phyloP scores from a whole-genome alignment of 2,888 invertebrate species.

The Mongoloraphidia duomilia region DNA sequence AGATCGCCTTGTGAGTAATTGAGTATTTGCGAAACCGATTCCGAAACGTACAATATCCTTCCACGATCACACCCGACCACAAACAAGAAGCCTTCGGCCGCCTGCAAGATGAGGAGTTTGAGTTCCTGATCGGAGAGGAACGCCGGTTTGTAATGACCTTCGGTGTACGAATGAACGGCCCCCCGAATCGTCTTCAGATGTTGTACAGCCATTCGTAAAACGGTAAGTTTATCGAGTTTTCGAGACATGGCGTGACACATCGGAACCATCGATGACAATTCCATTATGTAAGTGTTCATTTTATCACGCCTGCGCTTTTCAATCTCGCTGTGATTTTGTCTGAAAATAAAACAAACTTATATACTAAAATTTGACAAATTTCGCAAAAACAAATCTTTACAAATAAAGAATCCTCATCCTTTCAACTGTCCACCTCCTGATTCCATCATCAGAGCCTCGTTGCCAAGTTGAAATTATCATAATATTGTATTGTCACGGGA shows the following conservation, averaged over 20 bases:
- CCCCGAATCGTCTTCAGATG: conserved; percentile 69
- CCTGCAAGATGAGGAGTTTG: conserved; percentile 71
- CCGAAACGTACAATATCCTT: conserved; percentile 76
- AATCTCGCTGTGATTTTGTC: conserved; percentile 93
- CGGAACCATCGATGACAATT: conserved; percentile 78
- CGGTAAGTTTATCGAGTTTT: conserved; percentile 86
- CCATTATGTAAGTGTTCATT: conserved; percentile 91
- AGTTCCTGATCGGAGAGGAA: conserved; percentile 78
- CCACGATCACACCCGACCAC: conserved; percentile 90
- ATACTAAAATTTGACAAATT: background rate
- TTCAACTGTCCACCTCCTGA: background rate
- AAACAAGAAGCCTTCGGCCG: conserved; percentile 80
- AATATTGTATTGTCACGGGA: background rate
- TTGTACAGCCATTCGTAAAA: conserved; percentile 83
- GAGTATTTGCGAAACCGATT: conserved; percentile 69
- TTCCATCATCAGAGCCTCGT: no score
- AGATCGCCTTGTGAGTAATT: conserved; percentile 78
- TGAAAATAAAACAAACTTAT: conserved; percentile 27
- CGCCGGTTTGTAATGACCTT: conserved; percentile 63
- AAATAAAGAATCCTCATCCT: background rate
- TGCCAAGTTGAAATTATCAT: no score
- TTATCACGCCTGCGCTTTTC: conserved; percentile 89
- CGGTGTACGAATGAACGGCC: conserved; percentile 56
- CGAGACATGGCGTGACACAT: conserved; percentile 89
- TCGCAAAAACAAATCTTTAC: background rate